A percentile compares a stretch with the other conserved stretches of the same genome.
Evolutionary conservation across 1,140 invertebrate genomes (phyloP).

Genomic region (Drosophila novamexicana): DNA sequence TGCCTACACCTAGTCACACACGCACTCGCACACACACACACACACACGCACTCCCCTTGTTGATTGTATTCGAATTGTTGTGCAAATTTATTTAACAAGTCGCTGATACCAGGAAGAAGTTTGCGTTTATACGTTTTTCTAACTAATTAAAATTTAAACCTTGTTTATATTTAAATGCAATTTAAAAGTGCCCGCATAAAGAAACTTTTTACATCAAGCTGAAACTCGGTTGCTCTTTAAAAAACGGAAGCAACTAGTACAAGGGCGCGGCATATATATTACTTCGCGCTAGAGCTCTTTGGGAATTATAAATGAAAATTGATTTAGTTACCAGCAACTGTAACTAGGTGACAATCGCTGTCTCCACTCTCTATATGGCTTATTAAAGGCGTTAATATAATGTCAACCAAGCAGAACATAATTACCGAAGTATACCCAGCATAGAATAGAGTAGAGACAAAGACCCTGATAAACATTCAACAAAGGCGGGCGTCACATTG

Average conservation of each 20-base stretch:
- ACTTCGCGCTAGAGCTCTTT: background rate
- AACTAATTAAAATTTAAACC: constrained; percentile 67
- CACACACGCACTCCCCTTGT: constrained; percentile 3
- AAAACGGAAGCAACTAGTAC: background rate
- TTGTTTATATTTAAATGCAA: constrained; percentile 37
- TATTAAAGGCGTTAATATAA: background rate
- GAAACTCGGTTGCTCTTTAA: background rate
- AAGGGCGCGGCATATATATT: background rate
- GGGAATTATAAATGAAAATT: background rate
- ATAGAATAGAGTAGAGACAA: constrained; percentile 34
- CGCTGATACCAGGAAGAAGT: constrained; percentile 44
- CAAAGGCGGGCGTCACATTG: constrained; percentile 34
- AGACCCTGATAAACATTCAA: constrained; percentile 25
- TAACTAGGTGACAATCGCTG: no score
- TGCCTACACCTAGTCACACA: constrained; percentile 64
- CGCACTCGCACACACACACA: constrained; percentile 1
- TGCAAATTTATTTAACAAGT: constrained; percentile 74
- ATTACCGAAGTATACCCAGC: constrained; percentile 36
- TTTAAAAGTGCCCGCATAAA: background rate
- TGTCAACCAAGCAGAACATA: constrained; percentile 27
- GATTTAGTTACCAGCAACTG: background rate
- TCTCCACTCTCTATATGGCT: background rate
- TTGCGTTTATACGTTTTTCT: constrained; percentile 25
- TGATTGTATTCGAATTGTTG: constrained; percentile 42
- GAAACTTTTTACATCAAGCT: background rate